Evolutionary conservation across 2,888 invertebrate species (phyloP).

Genomic region (Hesperia comma): DNA sequence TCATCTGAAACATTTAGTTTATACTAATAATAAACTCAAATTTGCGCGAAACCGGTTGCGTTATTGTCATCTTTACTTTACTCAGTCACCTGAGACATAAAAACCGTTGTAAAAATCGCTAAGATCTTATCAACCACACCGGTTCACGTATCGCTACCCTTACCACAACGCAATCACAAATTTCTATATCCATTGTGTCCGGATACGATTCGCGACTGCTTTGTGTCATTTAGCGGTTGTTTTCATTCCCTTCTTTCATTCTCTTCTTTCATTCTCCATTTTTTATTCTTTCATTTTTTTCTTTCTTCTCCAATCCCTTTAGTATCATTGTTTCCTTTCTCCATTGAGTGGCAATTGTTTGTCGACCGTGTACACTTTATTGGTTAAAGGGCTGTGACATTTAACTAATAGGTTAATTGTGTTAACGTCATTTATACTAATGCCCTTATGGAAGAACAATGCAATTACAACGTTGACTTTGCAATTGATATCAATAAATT

Average conservation of each 20-base stretch:
- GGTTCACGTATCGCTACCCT: conserved; percentile 53
- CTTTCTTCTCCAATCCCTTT: conserved; percentile 45
- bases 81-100: too few relatives aligned
- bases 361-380: conserved; percentile 15
- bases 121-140: conserved; percentile 41
- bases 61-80: too few relatives aligned
- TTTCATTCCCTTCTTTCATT: conserved; percentile 43
- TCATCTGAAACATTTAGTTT: too few relatives aligned
- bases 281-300: conserved; percentile 42
- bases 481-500: conserved; percentile 12
- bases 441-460: conserved; percentile 8
- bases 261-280: conserved; percentile 20
- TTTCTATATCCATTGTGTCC: conserved; percentile 61
- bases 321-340: conserved; percentile 45
- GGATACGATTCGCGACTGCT: conserved; percentile 51
- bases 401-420: conserved; percentile 29
- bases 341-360: conserved; percentile 48
- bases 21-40: too few relatives aligned
- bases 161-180: conserved; percentile 63
- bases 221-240: conserved; percentile 53
- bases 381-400: conserved; percentile 14
- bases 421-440: conserved; percentile 31
- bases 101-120: conserved; percentile 29
- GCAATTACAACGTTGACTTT: conserved; percentile 4
- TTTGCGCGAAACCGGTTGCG: too few relatives aligned